A percentile compares a stretch with the other conserved stretches of the same genome.
phyloP scores from a whole-genome alignment of 2,797 vertebrate species.

The Anableps anableps region DNA sequence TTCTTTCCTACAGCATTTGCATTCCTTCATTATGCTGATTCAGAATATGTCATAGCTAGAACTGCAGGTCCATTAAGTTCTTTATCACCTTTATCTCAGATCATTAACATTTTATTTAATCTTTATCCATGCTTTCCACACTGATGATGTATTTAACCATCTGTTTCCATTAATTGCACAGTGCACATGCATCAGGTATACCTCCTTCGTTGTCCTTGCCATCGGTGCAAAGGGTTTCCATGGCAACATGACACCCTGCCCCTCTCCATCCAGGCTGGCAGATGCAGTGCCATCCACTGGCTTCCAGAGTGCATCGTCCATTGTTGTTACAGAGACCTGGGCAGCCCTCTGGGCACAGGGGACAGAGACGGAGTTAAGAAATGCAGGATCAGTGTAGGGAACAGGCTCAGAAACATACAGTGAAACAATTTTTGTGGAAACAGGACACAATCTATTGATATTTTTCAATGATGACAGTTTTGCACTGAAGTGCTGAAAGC shows the following conservation, averaged over 20 bases:
- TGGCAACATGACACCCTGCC: conserved; percentile 95
- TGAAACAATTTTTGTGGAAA: conserved; percentile 10
- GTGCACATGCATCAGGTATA: conserved; percentile 52
- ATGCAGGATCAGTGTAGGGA: conserved; percentile 19
- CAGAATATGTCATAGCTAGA: not conserved
- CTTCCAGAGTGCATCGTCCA: conserved; percentile 95
- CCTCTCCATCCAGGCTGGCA: conserved; percentile 98
- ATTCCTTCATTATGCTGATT: not conserved
- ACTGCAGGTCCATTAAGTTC: not conserved
- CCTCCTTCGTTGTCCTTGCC: conserved; percentile 99
- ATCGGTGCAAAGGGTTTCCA: conserved; percentile 96
- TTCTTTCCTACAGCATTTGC: not conserved
- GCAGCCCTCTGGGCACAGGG: conserved; percentile 88
- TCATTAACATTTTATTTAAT: not conserved
- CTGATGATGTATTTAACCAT: conserved; percentile 18
- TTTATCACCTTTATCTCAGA: not conserved
- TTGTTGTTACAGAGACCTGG: conserved; percentile 99
- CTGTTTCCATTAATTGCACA: not conserved
- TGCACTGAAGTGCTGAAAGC: conserved; percentile 44
- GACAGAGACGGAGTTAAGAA: conserved; percentile 36
- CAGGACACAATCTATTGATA: conserved; percentile 47
- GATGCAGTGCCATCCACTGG: conserved; percentile 97
- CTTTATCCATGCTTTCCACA: conserved; percentile 16
- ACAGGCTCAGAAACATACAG: conserved; percentile 9
- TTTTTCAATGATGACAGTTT: conserved; percentile 43